A percentile compares a stretch with the other conserved stretches of the same genome.
Evolutionary conservation across 2,113 vertebrate species (phyloP).

Genomic region (Hippocampus mohnikei): DNA sequence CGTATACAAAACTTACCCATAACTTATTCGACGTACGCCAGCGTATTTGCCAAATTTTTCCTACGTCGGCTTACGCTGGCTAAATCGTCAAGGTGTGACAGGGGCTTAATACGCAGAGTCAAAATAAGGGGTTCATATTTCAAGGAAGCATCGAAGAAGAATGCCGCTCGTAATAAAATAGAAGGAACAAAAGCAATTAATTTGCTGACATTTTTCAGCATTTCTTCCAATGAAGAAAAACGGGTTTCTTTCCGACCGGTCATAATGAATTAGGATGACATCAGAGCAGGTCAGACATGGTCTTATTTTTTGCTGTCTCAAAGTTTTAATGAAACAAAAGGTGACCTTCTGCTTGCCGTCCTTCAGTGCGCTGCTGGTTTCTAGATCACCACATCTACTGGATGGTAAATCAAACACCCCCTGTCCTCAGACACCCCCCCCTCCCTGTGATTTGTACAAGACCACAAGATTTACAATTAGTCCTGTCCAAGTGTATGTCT

Average conservation of each 20-base stretch:
- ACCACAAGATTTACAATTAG: constrained; percentile 19
- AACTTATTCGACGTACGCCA: too few species aligned
- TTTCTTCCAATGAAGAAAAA: constrained; percentile 53
- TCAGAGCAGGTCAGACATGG: constrained; percentile 61
- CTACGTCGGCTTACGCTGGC: too few species aligned
- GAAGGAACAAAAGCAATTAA: constrained; percentile 11
- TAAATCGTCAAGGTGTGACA: too few species aligned
- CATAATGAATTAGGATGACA: constrained; percentile 71
- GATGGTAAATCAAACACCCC: constrained; percentile 20
- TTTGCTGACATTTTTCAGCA: constrained; percentile 40
- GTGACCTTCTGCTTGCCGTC: constrained; percentile 64
- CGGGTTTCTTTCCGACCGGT: constrained; percentile 70
- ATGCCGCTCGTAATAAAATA: background rate
- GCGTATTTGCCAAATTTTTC: too few species aligned
- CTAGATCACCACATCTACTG: constrained; percentile 45
- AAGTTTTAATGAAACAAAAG: constrained; percentile 57
- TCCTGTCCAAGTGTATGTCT: constrained; percentile 16
- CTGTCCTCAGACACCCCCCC: constrained; percentile 37
- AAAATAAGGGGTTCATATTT: background rate
- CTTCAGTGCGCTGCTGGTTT: constrained; percentile 60
- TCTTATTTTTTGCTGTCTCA: constrained; percentile 64
- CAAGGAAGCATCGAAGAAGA: background rate
- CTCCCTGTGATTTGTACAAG: constrained; percentile 25
- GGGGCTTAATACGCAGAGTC: background rate
- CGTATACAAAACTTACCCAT: too few species aligned